Evolutionary conservation across 2,797 vertebrate genomes (phyloP), one percentile per base, ranked within the genome.

Genomic region (Urosaurus nigricauda): DNA sequence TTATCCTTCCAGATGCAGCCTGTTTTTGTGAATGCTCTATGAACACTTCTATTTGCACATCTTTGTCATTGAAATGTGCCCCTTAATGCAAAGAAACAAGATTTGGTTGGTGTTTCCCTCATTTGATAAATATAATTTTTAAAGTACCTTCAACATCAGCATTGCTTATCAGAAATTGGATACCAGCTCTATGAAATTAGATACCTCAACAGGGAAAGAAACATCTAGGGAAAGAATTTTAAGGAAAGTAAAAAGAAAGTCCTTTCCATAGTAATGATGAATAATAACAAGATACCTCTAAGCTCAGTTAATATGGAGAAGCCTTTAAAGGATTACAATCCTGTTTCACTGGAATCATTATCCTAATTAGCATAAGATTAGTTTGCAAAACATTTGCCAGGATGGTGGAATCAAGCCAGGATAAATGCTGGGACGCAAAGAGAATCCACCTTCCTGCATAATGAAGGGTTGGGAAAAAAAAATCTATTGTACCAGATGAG

Each of bases 321-420:
- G 24, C 0, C 60, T 81, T 94, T 92, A 92, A 94, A 91, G 75
- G 24, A 92, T 91, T 95, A 93, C 29, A 88, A 89, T 93, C 86
- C 71, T 83, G 92, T 85, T 60, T 89, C 92, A 93, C 88, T 87
- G 56, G 95, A 95, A 95, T 86, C 82, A 90, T 93, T 94, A 92
- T 63, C 77, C 70, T 91, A 68, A 92, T 94, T 92, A 95, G n/a
- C 87, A 92, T 90, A 79, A 79, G 21, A 93, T 92, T 91, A 86
- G 21, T 79, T 90, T 88, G 65, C 26, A 89, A 3, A 91, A 9
- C 91, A 78, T 29, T 91, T 95, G 77, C 89, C 84, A 79, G 88
- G 19, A 3, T 19, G 3, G 35, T 21, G 24, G 93, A 92, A 91
- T 87, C 84, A 90, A 93, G 79, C 70, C 81, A 40, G 17, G 53